These are phyloP conservation scores for Lindbergichthys nudifrons DNA, from an alignment of 2,797 vertebrate genomes.

Conservation along the genomic window DNA sequence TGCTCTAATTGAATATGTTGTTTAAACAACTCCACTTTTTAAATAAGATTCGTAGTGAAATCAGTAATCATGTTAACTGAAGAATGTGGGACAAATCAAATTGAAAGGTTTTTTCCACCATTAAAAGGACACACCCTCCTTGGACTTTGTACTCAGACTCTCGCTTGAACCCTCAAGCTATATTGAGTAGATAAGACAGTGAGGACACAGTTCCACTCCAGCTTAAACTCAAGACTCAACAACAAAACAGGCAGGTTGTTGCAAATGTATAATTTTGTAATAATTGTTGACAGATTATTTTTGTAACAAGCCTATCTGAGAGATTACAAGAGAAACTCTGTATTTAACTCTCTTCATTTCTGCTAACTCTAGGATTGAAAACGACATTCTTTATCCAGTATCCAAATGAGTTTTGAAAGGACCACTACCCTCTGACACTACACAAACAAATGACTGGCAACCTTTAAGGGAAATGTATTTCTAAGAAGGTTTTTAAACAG, in stretches of 20 bases:
- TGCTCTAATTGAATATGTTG: not conserved
- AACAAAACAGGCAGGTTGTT: not conserved
- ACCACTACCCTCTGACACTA: not conserved
- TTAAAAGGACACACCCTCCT: slow-evolving; percentile 18
- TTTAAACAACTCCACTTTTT: not conserved
- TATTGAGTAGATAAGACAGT: slow-evolving; percentile 47
- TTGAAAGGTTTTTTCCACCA: not conserved
- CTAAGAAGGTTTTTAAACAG: slow-evolving; percentile 13
- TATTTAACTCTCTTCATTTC: not conserved
- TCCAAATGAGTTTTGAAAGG: slow-evolving; percentile 25
- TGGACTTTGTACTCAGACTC: slow-evolving; percentile 46
- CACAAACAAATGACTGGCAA: slow-evolving; percentile 15
- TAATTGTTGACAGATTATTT: not conserved
- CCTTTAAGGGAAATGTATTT: slow-evolving; percentile 4
- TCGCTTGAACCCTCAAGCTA: slow-evolving; percentile 8
- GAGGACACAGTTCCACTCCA: not conserved
- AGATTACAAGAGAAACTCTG: not conserved
- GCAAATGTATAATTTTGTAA: not conserved
- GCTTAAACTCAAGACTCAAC: not conserved
- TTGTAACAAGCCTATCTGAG: not conserved
- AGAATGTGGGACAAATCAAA: not conserved
- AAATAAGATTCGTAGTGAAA: not conserved
- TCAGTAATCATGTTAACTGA: not conserved
- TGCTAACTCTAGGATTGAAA: not conserved
- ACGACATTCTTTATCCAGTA: not conserved